phyloP scores from a whole-genome alignment of 2,797 vertebrate genomes.

The Eptatretus atami region DNA sequence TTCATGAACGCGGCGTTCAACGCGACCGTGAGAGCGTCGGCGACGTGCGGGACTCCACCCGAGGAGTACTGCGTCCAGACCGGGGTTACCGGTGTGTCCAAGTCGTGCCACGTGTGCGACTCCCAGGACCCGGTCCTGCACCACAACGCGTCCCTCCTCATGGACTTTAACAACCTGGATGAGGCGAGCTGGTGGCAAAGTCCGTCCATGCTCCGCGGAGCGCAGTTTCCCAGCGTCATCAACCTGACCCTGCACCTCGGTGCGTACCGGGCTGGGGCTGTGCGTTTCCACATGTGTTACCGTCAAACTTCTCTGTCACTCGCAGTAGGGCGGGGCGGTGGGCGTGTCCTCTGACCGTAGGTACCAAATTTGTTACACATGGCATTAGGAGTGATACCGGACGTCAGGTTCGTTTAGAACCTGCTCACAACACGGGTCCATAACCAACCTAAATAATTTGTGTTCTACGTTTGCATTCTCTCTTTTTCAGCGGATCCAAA shows the following conservation, averaged over 20 bases:
- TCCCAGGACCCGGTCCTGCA: conserved; percentile 33
- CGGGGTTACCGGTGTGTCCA: conserved; percentile 81
- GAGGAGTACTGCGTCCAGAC: conserved; percentile 98
- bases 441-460: too few species aligned
- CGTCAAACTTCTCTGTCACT: not conserved
- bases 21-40: conserved; percentile 57
- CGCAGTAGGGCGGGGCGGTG: not conserved
- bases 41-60: conserved; percentile 63
- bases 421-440: too few species aligned
- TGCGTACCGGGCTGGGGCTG: conserved; percentile 18
- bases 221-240: conserved; percentile 68
- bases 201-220: conserved; percentile 78
- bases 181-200: conserved; percentile 97
- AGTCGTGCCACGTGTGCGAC: conserved; percentile 93
- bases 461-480: too few species aligned
- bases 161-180: conserved; percentile 90
- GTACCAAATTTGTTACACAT: too few species aligned
- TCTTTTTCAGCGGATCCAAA: too few species aligned
- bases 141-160: conserved; percentile 54
- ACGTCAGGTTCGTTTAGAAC: too few species aligned
- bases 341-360: not conserved
- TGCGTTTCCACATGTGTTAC: not conserved
- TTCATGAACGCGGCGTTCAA: conserved; percentile 93
- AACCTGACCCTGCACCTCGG: conserved; percentile 82
- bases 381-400: too few species aligned